Percentiles rank a stretch among this genome's conserved stretches.
These are phyloP conservation scores for Uropetala carovei DNA, from an alignment of 2,888 invertebrate species.

Conservation along the genomic window DNA sequence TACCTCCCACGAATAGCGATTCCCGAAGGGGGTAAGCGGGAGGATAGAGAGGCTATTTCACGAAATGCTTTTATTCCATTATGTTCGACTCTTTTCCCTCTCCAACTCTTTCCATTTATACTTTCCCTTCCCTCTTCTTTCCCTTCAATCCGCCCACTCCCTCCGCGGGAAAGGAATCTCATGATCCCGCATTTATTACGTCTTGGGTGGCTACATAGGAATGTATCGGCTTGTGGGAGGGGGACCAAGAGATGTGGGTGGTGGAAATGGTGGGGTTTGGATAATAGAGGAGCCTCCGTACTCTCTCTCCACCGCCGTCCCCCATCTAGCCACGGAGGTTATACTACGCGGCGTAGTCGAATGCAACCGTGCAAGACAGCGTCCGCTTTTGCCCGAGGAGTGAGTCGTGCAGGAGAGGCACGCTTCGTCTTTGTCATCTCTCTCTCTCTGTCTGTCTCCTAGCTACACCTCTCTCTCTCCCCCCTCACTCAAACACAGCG, in stretches of 20 bases:
- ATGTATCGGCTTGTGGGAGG: conserved; percentile 39
- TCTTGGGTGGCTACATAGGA: conserved; percentile 60
- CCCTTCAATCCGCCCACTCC: not conserved
- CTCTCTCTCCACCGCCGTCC: not conserved
- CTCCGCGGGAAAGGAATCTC: conserved; percentile 25
- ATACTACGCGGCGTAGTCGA: not conserved
- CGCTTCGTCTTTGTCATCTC: not conserved
- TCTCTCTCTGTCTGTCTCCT: not conserved
- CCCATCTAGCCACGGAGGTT: not conserved
- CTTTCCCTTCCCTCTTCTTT: not conserved
- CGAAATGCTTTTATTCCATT: conserved; percentile 64
- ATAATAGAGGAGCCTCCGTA: conserved; percentile 9
- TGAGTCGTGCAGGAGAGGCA: not conserved
- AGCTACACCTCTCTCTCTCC: not conserved
- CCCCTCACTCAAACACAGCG: not conserved
- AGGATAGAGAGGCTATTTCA: conserved; percentile 41
- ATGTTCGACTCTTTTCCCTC: not conserved
- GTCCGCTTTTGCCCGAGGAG: conserved; percentile 30
- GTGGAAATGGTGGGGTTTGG: not conserved
- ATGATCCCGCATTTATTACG: conserved; percentile 63
- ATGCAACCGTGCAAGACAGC: conserved; percentile 53
- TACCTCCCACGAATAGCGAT: conserved; percentile 11
- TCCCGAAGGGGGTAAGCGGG: not conserved
- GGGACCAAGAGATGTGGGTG: not conserved
- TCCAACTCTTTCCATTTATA: not conserved